Base-by-base conservation (phyloP, 2,113 vertebrate genomes). In the Edolisoma coerulescens region DNA sequence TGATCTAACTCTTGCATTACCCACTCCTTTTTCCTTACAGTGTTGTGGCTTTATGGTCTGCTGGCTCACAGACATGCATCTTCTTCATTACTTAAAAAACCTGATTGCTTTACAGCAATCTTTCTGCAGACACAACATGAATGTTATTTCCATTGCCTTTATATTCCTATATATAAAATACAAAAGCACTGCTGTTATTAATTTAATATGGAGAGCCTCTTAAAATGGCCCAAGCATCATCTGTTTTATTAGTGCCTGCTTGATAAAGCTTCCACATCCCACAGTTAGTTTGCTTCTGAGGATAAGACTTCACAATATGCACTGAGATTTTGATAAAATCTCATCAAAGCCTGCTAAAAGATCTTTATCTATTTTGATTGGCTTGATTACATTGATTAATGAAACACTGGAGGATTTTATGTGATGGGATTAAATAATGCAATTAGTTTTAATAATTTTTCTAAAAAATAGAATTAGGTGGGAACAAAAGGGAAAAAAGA, bases 351-450 rank as follows among this genome's bases (percentile, higher is more conserved):
- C 90, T 89, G 84, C 95, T 97, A 96, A 97, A 97, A 97, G 97
- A 97, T 97, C 97, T 95, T 97, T 97, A 97, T 97, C 96, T 97
- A 90, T 96, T 97, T 96, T 97, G 96, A 96, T 96, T 97, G 97
- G 92, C 95, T 97, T 97, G 97, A 97, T 97, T 97, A 97, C 94
- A 93, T 96, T 96, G 97, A 97, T 97, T 97, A 97, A 97, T 95
- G 94, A 96, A 97, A 96, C 97, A 96, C 97, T 96, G 97, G 96
- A 97, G 95, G 96, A 97, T 97, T 97, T 96, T 65, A 96, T 96
- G 94, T 97, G 96, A 96, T 95, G 93, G 94, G 97, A 97, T 97
- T 97, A 97, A 97, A 96, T 95, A 94, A 97, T 80, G 95, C 94
- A 97, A 97, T 97, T 96, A 97, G 92, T 95, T 97, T 97, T 97